A percentile compares a stretch with the other conserved stretches of the same genome.
Conservation (phyloP, 2,888 invertebrate genomes). For the Leptura quadrifasciata region DNA sequence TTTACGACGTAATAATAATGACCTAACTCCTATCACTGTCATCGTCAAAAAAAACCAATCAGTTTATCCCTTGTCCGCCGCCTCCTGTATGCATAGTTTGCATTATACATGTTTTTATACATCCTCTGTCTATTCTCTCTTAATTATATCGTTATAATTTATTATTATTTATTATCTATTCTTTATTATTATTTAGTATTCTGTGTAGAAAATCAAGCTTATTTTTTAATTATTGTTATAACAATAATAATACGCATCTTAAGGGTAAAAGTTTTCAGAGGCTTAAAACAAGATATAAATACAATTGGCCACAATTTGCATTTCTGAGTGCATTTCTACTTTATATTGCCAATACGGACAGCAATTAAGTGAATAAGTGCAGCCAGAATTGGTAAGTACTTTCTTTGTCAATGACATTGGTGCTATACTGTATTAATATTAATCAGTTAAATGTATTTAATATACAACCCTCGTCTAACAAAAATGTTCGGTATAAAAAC, state of each 20-base stretch:
- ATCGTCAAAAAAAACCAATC: too few species aligned
- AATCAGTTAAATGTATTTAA: constrained; percentile 63
- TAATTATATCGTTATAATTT: too few species aligned
- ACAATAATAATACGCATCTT: background rate
- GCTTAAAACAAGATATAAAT: constrained; percentile 10
- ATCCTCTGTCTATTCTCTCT: too few species aligned
- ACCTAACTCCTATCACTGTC: too few species aligned
- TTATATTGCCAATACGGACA: constrained; percentile 42
- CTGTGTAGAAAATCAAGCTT: background rate
- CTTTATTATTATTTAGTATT: background rate
- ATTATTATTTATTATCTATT: too few species aligned
- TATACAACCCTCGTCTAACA: constrained; percentile 66
- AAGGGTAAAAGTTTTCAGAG: background rate
- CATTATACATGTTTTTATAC: too few species aligned
- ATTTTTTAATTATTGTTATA: background rate
- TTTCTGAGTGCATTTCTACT: constrained; percentile 35
- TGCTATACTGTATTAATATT: constrained; percentile 64
- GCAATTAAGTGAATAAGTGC: constrained; percentile 60
- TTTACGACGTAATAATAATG: too few species aligned
- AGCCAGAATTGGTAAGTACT: constrained; percentile 66
- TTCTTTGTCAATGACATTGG: constrained; percentile 65
- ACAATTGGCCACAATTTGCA: constrained; percentile 19
- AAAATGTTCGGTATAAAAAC: constrained; percentile 68
- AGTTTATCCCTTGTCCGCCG: too few species aligned
- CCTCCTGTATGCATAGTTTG: too few species aligned